Evolutionary conservation across 2,888 invertebrate genomes (phyloP), one percentile per base, ranked within the genome.

Genomic region (Brachylomia viminalis): DNA sequence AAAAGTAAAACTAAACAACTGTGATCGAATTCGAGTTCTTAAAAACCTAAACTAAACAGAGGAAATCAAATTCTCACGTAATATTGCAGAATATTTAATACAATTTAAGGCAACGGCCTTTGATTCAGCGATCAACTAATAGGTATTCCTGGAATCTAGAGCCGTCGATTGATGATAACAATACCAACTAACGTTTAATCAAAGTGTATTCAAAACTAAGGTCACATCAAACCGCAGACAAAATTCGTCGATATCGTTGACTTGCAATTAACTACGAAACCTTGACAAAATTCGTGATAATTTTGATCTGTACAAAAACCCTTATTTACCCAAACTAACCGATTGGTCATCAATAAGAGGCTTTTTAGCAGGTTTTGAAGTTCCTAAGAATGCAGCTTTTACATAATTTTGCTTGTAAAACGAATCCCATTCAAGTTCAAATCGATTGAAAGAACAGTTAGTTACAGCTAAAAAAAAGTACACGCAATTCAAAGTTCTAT

Each of bases 161-260:
- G 33, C 42, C 75, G 42, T 56, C 56, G 33, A 56, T 75, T 62
- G 64, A 82, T 47, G 71, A 82, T 69, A 78, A 72, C 54, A 75
- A 80, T 79, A 78, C 75, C 75, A 75, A 75, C 68, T 67, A 65
- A 72, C 72, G 76, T 77, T 81, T 58, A 79, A 67, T 49, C 33
- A 47, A 65, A 86, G 77, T 79, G 59, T 85, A 71, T 80, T 78
- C 49, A 64, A 83, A 75, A 68, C 78, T 74, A 54, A 87, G 84
- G 80, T 86, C 84, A 86, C 42, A 56, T 54, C 27, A 33, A 73
- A 81, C 76, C 77, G 75, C 86, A 87, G 45, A 64, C 72, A 64
- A 47, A 73, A 71, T 77, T 64, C 62, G 17, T 54, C 80, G 49
- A 59, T 68, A 84, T 52, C n/a, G 56, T 75, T 61, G 33, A 61